phyloP scores from a whole-genome alignment of 2,797 vertebrate genomes.

The Gouania willdenowi region DNA sequence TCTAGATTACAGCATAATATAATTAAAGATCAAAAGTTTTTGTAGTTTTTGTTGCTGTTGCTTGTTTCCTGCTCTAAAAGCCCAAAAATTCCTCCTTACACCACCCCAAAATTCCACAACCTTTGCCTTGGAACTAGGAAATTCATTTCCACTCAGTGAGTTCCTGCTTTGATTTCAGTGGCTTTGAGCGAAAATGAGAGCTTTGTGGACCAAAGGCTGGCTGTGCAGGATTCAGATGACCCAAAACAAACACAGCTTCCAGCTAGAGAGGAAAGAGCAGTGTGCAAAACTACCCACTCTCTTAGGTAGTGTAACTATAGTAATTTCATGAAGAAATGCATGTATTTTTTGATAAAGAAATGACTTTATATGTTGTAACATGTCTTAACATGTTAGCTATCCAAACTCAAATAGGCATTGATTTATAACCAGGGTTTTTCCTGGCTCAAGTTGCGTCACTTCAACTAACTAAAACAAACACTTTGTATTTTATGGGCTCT shows the following conservation, averaged over 20 bases:
- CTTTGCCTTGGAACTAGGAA: slow-evolving; percentile 52
- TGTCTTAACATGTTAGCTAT: no score
- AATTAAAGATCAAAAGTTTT: no score
- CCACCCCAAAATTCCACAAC: slow-evolving; percentile 62
- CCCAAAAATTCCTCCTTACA: slow-evolving; percentile 29
- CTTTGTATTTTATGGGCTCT: no score
- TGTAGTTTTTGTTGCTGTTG: slow-evolving; percentile 11
- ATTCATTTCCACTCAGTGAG: slow-evolving; percentile 58
- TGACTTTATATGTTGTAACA: no score
- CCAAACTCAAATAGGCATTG: no score
- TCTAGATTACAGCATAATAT: no score
- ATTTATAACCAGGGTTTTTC: no score
- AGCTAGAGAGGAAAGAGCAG: slow-evolving; percentile 23
- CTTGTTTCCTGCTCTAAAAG: slow-evolving; percentile 42
- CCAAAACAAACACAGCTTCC: slow-evolving; percentile 28
- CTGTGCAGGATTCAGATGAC: slow-evolving; percentile 25
- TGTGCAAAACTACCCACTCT: background rate
- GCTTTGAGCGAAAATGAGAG: slow-evolving; percentile 38
- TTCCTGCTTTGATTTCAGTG: slow-evolving; percentile 42
- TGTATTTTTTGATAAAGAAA: background rate
- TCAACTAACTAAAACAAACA: no score
- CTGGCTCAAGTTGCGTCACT: no score
- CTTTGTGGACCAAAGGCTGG: slow-evolving; percentile 31
- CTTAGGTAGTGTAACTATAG: no score
- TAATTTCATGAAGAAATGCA: no score